phyloP scores from a whole-genome alignment of 2,113 vertebrate genomes.

The Pitta sordida region DNA sequence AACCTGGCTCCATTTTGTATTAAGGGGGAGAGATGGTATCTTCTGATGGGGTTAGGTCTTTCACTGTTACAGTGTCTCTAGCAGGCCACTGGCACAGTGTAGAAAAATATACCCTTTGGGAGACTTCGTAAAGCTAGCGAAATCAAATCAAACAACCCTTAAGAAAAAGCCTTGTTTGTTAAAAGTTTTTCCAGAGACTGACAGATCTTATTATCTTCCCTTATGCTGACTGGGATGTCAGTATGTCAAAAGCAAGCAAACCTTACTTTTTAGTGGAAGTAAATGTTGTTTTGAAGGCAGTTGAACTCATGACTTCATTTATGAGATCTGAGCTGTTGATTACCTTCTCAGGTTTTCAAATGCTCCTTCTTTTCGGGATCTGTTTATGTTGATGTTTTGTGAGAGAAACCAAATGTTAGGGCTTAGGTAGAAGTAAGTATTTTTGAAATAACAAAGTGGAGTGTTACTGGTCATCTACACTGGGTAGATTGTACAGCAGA shows the following conservation, averaged over 20 bases:
- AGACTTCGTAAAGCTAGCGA: not conserved
- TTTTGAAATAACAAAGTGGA: not conserved
- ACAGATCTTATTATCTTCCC: not conserved
- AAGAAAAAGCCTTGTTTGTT: not conserved
- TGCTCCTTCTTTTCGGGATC: not conserved
- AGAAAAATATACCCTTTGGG: not conserved
- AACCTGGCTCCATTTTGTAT: conserved; percentile 24
- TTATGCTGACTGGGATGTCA: not conserved
- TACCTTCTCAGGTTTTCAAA: not conserved
- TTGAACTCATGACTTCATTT: not conserved
- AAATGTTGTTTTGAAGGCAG: not conserved
- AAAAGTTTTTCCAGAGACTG: not conserved
- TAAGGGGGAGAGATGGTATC: not conserved
- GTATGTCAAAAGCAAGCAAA: not conserved
- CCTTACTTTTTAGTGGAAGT: not conserved
- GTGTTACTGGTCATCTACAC: not conserved
- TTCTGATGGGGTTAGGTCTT: conserved; percentile 16
- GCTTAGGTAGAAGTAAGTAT: not conserved
- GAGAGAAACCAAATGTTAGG: not conserved
- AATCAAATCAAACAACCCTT: not conserved
- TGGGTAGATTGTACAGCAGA: not conserved
- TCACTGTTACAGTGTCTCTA: not conserved
- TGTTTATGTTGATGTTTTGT: not conserved
- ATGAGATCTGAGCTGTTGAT: not conserved
- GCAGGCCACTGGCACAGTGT: not conserved